phyloP scores from a whole-genome alignment of 2,797 vertebrate species.

The Gobio occitaniae region DNA sequence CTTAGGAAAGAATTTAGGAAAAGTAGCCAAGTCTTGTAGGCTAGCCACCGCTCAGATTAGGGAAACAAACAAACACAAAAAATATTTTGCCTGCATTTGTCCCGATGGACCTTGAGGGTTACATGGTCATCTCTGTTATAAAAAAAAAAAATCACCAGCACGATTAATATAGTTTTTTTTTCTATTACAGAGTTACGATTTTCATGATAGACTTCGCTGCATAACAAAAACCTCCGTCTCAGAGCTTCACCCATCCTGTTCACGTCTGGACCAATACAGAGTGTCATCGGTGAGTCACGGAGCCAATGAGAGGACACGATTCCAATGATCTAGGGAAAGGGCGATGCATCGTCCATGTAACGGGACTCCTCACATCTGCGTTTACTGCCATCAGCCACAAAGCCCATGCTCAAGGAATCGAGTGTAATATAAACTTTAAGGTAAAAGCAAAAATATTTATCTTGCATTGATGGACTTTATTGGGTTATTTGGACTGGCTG shows the following conservation, averaged over 20 bases:
- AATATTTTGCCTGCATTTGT: too few relatives aligned
- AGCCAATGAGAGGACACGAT: constrained; percentile 26
- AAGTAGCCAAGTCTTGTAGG: too few relatives aligned
- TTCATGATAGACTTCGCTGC: background rate
- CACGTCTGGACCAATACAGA: constrained; percentile 15
- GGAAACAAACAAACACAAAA: too few relatives aligned
- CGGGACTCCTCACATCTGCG: constrained; percentile 46
- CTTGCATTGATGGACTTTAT: too few relatives aligned
- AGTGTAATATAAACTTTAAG: constrained; percentile 23
- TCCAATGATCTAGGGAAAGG: background rate
- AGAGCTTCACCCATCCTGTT: background rate
- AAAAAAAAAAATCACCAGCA: background rate
- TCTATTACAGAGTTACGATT: background rate
- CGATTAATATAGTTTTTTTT: background rate
- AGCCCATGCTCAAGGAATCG: constrained; percentile 9
- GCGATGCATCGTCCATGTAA: constrained; percentile 39
- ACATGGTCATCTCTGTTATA: background rate
- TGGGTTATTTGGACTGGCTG: background rate
- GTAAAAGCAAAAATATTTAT: constrained; percentile 3
- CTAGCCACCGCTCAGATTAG: too few relatives aligned
- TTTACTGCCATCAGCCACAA: constrained; percentile 33
- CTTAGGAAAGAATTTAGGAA: too few relatives aligned
- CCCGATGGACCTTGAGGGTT: too few relatives aligned
- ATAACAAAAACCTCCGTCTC: background rate
- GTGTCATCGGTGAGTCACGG: background rate